Conservation (phyloP, 2,888 invertebrate species). For the Tigriopus californicus region DNA sequence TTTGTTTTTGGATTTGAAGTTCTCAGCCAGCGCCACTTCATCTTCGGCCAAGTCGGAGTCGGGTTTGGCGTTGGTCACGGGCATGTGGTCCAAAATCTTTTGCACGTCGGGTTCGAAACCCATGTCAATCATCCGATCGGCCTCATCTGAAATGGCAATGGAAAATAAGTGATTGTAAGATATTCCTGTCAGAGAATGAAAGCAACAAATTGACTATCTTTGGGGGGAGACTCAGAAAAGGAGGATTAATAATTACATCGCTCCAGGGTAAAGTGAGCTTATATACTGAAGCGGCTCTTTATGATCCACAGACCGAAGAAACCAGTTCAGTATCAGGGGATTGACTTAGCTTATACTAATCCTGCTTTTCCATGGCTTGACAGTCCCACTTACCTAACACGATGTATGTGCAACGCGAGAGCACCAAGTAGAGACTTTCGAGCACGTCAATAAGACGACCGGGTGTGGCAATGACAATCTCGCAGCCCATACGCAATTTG, state of each 20-base stretch:
- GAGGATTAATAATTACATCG: background rate
- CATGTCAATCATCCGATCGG: conserved; percentile 99
- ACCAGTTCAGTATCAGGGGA: too few relatives aligned
- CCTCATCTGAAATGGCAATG: conserved; percentile 84
- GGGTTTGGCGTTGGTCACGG: conserved; percentile 91
- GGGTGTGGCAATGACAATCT: conserved; percentile 98
- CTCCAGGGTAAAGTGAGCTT: conserved; percentile 11
- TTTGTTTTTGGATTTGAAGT: conserved; percentile 88
- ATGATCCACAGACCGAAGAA: background rate
- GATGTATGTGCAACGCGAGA: conserved; percentile 95
- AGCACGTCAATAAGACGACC: conserved; percentile 96
- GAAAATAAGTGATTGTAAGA: too few relatives aligned
- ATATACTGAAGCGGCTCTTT: conserved; percentile 13
- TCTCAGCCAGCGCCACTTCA: conserved; percentile 58
- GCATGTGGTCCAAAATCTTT: conserved; percentile 92
- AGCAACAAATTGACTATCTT: background rate
- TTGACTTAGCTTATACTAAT: too few relatives aligned
- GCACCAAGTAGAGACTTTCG: conserved; percentile 88
- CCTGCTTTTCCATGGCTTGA: conserved; percentile 33
- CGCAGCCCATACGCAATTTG: conserved; percentile 84
- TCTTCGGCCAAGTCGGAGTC: conserved; percentile 97
- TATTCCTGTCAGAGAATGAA: too few relatives aligned
- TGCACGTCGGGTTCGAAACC: conserved; percentile 68
- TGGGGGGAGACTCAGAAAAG: background rate
- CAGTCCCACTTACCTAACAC: too few relatives aligned